phyloP scores from a whole-genome alignment of 2,113 vertebrate genomes.

The Ceyx margarethae region DNA sequence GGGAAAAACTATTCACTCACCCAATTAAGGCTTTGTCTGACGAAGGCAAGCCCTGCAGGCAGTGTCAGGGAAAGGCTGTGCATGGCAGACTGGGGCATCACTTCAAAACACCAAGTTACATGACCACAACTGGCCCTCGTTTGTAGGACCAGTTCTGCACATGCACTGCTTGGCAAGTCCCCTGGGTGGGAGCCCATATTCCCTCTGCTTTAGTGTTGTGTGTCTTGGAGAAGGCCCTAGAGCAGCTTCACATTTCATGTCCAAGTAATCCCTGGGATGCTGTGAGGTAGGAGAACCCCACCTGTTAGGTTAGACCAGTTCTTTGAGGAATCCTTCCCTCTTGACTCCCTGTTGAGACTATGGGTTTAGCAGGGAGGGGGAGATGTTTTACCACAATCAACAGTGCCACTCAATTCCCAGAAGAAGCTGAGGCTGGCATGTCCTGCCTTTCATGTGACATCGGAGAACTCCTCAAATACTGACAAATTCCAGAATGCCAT shows the following conservation, averaged over 20 bases:
- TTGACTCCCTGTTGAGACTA: neutral
- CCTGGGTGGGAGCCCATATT: neutral
- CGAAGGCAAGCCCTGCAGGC: slow-evolving; percentile 32
- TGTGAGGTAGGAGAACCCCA: neutral
- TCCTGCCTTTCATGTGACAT: neutral
- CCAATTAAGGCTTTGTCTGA: slow-evolving; percentile 18
- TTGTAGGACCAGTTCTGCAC: neutral
- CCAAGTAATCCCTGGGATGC: neutral
- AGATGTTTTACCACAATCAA: neutral
- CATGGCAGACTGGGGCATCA: neutral
- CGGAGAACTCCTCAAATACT: neutral
- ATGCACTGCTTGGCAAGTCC: neutral
- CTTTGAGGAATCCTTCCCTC: neutral
- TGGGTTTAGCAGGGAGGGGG: neutral
- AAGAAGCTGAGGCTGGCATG: neutral
- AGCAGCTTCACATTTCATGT: neutral
- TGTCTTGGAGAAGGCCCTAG: neutral
- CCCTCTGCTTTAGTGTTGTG: neutral
- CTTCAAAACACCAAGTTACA: slow-evolving; percentile 37
- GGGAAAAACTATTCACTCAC: neutral
- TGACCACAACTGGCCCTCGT: neutral
- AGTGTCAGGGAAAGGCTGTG: neutral
- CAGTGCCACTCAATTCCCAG: neutral
- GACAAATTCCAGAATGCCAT: neutral
- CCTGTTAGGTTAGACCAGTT: neutral